Conservation (phyloP, 2,888 invertebrate species). For the Drosophila mettleri region DNA sequence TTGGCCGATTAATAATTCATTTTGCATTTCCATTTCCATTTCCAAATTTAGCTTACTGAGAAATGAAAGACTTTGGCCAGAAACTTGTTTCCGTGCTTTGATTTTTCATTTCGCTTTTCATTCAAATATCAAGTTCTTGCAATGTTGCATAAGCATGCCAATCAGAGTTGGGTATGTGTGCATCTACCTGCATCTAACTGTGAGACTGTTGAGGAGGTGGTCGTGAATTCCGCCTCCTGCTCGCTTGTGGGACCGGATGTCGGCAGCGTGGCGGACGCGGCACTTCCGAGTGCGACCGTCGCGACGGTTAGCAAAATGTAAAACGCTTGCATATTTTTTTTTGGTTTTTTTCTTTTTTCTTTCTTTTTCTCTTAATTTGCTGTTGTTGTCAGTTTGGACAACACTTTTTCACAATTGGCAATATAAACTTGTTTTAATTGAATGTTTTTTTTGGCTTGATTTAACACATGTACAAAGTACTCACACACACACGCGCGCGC, state of each 20-base stretch:
- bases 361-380: slow-evolving; percentile 8
- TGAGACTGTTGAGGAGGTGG: slow-evolving; percentile 24
- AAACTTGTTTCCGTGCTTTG: slow-evolving; percentile 58
- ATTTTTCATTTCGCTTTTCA: slow-evolving; percentile 33
- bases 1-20: slow-evolving; percentile 3
- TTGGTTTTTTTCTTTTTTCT: slow-evolving; percentile 27
- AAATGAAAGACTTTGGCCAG: slow-evolving; percentile 68
- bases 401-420: slow-evolving; percentile 57
- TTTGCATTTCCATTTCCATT: slow-evolving; percentile 21
- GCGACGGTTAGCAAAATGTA: slow-evolving; percentile 64
- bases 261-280: slow-evolving; percentile 60
- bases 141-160: slow-evolving; percentile 54
- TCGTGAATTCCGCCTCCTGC: slow-evolving; percentile 30
- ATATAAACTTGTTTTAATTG: slow-evolving; percentile 70
- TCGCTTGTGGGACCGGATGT: slow-evolving; percentile 45
- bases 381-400: slow-evolving; percentile 29
- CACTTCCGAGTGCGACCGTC: slow-evolving; percentile 80
- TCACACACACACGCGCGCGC: slow-evolving; percentile 31
- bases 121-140: slow-evolving; percentile 78
- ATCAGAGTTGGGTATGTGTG: not conserved
- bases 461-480: slow-evolving; percentile 45
- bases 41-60: slow-evolving; percentile 23
- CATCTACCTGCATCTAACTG: slow-evolving; percentile 57
- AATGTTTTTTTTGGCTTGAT: slow-evolving; percentile 56
- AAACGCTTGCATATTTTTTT: slow-evolving; percentile 73